phyloP scores from a whole-genome alignment of 2,888 invertebrate genomes.

The Volucella inanis region DNA sequence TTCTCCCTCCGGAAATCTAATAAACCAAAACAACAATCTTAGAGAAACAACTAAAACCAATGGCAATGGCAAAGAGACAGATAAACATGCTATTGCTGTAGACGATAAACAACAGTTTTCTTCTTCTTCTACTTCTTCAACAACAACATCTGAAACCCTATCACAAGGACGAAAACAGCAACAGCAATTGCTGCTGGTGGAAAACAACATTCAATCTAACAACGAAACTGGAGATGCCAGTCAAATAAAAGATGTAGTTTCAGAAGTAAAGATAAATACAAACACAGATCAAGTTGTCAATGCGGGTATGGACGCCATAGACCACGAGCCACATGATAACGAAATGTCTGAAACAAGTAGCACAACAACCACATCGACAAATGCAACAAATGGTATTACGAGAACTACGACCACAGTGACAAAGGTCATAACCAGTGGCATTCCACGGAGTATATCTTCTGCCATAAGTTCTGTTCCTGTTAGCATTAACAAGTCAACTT shows the following conservation, averaged over 20 bases:
- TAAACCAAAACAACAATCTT: constrained; percentile 72
- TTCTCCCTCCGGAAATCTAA: constrained; percentile 56
- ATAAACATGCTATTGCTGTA: constrained; percentile 22
- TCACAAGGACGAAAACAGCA: constrained; percentile 18
- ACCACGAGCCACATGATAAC: constrained; percentile 45
- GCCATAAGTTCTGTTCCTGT: constrained; percentile 31
- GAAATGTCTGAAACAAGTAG: constrained; percentile 60
- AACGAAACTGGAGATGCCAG: constrained; percentile 32
- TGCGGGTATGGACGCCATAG: constrained; percentile 19
- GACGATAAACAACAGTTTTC: constrained; percentile 52
- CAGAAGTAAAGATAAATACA: constrained; percentile 51
- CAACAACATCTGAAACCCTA: not conserved
- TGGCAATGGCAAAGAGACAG: constrained; percentile 35
- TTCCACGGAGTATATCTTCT: constrained; percentile 77
- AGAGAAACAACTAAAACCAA: constrained; percentile 53
- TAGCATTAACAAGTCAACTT: constrained; percentile 18
- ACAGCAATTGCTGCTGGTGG: constrained; percentile 13
- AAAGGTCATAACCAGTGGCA: constrained; percentile 81
- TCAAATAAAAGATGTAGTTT: constrained; percentile 23
- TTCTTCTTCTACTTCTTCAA: constrained; percentile 2
- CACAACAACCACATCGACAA: constrained; percentile 79
- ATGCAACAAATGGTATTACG: constrained; percentile 78
- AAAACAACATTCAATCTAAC: constrained; percentile 53
- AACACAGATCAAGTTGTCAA: constrained; percentile 41
- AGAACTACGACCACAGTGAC: constrained; percentile 81